Base-by-base conservation (phyloP, 2,113 vertebrate species). In the Nothocercus julius region DNA sequence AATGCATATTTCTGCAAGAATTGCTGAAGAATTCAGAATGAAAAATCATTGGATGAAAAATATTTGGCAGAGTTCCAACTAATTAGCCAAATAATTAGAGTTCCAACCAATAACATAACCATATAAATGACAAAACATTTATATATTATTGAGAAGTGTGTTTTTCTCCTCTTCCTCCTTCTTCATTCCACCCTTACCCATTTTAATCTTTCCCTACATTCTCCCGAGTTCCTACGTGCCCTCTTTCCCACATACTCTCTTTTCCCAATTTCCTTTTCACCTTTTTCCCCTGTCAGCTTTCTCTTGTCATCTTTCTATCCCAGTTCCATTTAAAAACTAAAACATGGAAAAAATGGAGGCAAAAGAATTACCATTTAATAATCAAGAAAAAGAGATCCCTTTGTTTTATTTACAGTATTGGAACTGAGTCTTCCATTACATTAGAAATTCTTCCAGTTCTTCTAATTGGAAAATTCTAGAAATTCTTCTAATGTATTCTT, bases 1-100 rank as follows among this genome's bases (percentile, higher is more conserved):
- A 75, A 92, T 14, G 85, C 8, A 42, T 79, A 79, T 61, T 76
- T 96, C 67, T 80, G 13, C 53, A 79, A 66, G 53, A 94, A 66
- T 58, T 30, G 25, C 5, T 62, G 38, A 61, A 73, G 82, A 74
- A 20, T 93, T 82, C 45, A 49, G 25, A 77, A 85, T 20, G 6
- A 61, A 63, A 79, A 95, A 82, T 42, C 4, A 64, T 17, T 2
- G 58, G 22, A 19, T 72, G 20, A 58, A 13, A 19, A 20, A 24
- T 82, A 66, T 81, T 90, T 85, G 40, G 25, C 34, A 7, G 70
- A 19, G 17, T 56, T 90, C 68, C 63, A 85, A 34, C 40, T 87
- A 91, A 82, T 82, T 25, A 85, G 8, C 73, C 36, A 36, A 36
- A 36, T 36, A 36, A 36, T 36, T 36, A 36, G 36, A 36, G 36